phyloP scores from a whole-genome alignment of 2,888 invertebrate species.

The Aphrophora alni region DNA sequence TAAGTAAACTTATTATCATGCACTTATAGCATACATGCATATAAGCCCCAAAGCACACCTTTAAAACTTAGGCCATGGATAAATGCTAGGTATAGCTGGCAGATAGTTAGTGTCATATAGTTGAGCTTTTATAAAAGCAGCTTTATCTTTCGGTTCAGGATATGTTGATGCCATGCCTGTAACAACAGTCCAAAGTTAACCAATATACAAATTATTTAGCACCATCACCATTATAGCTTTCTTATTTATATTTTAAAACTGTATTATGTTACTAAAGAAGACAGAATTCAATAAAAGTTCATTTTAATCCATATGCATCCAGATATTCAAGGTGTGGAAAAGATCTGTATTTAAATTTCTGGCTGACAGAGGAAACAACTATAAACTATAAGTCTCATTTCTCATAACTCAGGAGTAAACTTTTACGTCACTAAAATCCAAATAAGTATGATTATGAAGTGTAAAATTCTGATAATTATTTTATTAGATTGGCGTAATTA shows the following conservation, averaged over 20 bases:
- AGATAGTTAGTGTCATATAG: constrained; percentile 77
- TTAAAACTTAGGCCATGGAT: constrained; percentile 62
- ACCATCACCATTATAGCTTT: not conserved
- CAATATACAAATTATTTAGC: constrained; percentile 17
- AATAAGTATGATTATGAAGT: no score
- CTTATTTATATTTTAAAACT: not conserved
- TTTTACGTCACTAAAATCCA: no score
- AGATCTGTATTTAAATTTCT: not conserved
- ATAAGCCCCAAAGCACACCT: constrained; percentile 36
- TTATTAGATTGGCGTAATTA: no score
- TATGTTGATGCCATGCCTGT: constrained; percentile 79
- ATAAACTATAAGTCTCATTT: no score
- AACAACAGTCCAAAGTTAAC: constrained; percentile 48
- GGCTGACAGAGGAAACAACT: not conserved
- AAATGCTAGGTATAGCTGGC: constrained; percentile 71
- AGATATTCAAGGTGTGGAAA: not conserved
- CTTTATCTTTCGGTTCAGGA: constrained; percentile 77
- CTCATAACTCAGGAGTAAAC: no score
- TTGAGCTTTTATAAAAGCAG: constrained; percentile 78
- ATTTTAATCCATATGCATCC: no score
- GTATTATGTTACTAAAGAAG: not conserved
- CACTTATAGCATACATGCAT: not conserved
- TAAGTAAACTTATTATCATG: no score
- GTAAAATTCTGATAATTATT: no score
- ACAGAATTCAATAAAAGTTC: not conserved